Percentiles rank a stretch among this genome's conserved stretches.
These are phyloP conservation scores for Eristalinus aeneus DNA, from an alignment of 2,888 invertebrate genomes.

Conservation along the genomic window DNA sequence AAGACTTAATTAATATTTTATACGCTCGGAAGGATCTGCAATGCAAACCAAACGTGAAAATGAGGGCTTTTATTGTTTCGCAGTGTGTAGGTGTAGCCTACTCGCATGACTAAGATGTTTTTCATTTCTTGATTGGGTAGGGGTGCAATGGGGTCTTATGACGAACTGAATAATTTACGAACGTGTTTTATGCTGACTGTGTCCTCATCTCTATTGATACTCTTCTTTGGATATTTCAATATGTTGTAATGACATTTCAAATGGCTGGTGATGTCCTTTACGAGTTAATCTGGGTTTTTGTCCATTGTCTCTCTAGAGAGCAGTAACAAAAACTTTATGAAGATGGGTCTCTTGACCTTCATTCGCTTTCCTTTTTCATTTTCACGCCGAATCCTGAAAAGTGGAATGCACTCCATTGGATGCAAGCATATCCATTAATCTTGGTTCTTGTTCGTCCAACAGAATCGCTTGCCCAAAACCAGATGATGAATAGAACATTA, in stretches of 20 bases:
- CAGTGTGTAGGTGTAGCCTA: neutral
- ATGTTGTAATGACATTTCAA: neutral
- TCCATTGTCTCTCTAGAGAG: neutral
- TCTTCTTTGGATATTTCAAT: neutral
- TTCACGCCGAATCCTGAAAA: neutral
- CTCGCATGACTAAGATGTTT: conserved; percentile 36
- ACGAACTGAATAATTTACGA: neutral
- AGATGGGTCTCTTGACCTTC: neutral
- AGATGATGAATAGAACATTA: conserved; percentile 56
- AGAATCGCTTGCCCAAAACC: conserved; percentile 30
- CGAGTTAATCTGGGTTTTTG: neutral
- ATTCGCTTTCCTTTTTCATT: neutral
- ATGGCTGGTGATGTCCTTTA: neutral
- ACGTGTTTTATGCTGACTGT: neutral
- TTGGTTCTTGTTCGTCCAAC: conserved; percentile 17
- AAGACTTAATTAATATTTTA: conserved; percentile 44
- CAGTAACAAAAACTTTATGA: neutral
- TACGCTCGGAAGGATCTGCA: conserved; percentile 22
- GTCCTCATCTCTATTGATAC: neutral
- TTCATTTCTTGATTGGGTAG: conserved; percentile 10
- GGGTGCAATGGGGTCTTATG: neutral
- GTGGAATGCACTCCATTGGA: neutral
- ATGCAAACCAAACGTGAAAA: conserved; percentile 17
- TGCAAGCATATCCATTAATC: conserved; percentile 5
- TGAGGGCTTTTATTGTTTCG: conserved; percentile 19